Evolutionary conservation across 2,797 vertebrate genomes (phyloP), one percentile per base, ranked within the genome.

Genomic region (Mormyrops attenuatus): DNA sequence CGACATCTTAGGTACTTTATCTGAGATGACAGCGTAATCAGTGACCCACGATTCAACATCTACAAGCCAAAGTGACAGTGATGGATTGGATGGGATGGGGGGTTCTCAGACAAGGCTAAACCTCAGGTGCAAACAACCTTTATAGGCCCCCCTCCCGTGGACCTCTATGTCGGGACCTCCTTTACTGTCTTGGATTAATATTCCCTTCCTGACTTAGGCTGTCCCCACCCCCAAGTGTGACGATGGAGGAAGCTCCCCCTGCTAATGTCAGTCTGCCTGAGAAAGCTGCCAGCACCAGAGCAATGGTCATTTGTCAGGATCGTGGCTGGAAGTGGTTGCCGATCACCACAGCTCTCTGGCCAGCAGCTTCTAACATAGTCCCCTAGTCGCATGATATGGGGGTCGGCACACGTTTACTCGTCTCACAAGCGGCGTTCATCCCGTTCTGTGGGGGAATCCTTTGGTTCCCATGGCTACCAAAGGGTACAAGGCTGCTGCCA

Each of bases 401-500:
- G 88, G 50, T 26, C 7, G 38, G 11, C 22, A 80, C 26, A 20
- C 38, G 17, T 88, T 47, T 73, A 87, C 38, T 44, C 41, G 41
- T n/a, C 6, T 8, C 17, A 15, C 41, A 0, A 9, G 47, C 1
- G 5, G 17, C 7, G 3, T 63, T 60, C 20, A 34, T 87, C 34
- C 85, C 30, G 87, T 60, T 91, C 84, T 91, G 89, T 84, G 34
- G 17, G 26, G 34, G n/a, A 73, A 80, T 44, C 73, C 73, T 80
- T 57, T 52, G 9, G 90, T 90, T 90, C 77, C 88, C 88, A 89
- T 90, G 82, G 90, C 85, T 89, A 90, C 90, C 34, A 22, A 47
- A 20, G 82, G 38, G 57, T 88, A 34, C 41, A 26, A 49, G n/a
- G 50, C 20, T 22, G 84, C 47, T 53, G 11, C 84, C 22, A 26